phyloP scores from a whole-genome alignment of 1,140 invertebrate species.

The Calliphora vicina region DNA sequence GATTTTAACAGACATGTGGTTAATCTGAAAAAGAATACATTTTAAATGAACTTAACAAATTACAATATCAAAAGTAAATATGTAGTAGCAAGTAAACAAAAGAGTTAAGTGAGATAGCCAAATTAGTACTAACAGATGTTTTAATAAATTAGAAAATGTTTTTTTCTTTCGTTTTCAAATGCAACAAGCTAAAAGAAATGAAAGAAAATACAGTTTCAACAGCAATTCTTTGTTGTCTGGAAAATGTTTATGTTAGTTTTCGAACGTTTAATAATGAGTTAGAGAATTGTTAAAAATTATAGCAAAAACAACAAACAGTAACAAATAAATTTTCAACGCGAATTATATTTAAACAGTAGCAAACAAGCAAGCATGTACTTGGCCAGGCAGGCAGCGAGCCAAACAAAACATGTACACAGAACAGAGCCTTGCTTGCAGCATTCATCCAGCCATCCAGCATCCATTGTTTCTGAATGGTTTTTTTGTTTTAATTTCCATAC shows the following conservation, averaged over 20 bases:
- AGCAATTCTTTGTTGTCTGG: not conserved
- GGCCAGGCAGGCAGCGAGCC: not conserved
- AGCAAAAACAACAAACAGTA: conserved; percentile 5
- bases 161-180: not conserved
- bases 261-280: not conserved
- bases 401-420: not conserved
- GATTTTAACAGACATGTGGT: too few species aligned
- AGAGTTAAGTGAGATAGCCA: not conserved
- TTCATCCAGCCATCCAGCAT: not conserved
- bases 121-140: not conserved
- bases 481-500: not conserved
- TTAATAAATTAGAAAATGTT: not conserved
- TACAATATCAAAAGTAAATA: too few species aligned
- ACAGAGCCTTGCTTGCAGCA: not conserved
- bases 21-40: too few species aligned
- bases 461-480: not conserved
- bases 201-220: not conserved
- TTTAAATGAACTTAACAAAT: too few species aligned
- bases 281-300: not conserved
- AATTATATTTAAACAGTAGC: conserved; percentile 2
- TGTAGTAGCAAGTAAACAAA: too few species aligned
- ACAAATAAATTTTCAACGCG: not conserved
- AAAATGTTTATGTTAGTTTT: conserved; percentile 24
- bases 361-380: too few species aligned
- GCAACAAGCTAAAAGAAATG: not conserved